These are phyloP conservation scores for Zosterops borbonicus DNA, from an alignment of 2,113 vertebrate species.

Conservation along the genomic window DNA sequence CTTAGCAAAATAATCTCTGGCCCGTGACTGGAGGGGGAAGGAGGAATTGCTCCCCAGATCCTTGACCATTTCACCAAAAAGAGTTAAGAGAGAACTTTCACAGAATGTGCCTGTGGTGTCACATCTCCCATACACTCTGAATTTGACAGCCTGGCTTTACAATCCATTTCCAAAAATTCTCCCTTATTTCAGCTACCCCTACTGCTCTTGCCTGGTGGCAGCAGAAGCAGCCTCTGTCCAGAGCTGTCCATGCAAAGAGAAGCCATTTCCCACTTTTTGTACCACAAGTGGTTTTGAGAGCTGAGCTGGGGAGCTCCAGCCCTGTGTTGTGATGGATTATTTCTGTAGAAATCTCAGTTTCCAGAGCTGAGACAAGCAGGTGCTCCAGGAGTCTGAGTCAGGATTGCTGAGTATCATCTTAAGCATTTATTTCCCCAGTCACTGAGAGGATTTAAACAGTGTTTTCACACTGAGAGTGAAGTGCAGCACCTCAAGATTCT, in stretches of 20 bases:
- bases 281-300: not conserved
- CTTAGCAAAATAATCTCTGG: not conserved
- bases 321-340: not conserved
- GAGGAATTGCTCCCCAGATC: not conserved
- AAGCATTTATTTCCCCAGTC: not conserved
- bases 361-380: not conserved
- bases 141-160: not conserved
- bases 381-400: not conserved
- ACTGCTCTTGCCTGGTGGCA: not conserved
- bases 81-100: not conserved
- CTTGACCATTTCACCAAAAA: not conserved
- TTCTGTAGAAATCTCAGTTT: not conserved
- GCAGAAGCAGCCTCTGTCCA: not conserved
- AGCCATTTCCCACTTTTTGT: not conserved
- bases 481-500: not conserved
- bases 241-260: not conserved
- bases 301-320: not conserved
- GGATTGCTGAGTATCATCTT: not conserved
- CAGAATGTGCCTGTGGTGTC: not conserved
- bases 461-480: not conserved
- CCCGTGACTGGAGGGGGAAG: not conserved
- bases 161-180: not conserved
- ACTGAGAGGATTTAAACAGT: not conserved
- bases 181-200: fast-evolving
- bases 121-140: not conserved